Conservation (phyloP, 2,113 vertebrate species). For the Phyllostomus discolor region DNA sequence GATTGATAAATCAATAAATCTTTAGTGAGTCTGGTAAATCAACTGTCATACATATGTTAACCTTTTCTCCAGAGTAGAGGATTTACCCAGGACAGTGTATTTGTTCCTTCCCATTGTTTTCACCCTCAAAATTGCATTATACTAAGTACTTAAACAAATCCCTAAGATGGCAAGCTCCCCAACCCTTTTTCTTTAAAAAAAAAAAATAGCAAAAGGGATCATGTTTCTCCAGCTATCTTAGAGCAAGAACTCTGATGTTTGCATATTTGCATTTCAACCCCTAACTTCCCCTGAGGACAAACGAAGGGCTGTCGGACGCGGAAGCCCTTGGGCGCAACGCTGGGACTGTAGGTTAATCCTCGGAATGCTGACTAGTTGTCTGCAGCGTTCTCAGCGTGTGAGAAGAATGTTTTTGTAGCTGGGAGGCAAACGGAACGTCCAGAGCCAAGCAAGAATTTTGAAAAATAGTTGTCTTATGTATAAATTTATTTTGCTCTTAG, state of each 20-base stretch:
- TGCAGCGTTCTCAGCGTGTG: slow-evolving; percentile 83
- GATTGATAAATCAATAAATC: slow-evolving; percentile 99
- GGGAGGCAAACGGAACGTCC: slow-evolving; percentile 84
- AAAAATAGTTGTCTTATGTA: slow-evolving; percentile 86
- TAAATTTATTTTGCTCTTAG: slow-evolving; percentile 85
- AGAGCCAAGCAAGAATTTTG: slow-evolving; percentile 83
- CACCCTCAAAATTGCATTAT: slow-evolving; percentile 72
- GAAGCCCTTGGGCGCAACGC: slow-evolving; percentile 76
- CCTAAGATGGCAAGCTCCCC: slow-evolving; percentile 63
- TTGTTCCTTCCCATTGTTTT: slow-evolving; percentile 78
- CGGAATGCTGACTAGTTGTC: slow-evolving; percentile 85
- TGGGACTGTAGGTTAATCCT: slow-evolving; percentile 85
- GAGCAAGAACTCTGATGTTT: slow-evolving; percentile 81
- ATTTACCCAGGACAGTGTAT: slow-evolving; percentile 78
- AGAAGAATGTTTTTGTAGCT: slow-evolving; percentile 87
- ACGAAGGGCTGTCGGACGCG: slow-evolving; percentile 79
- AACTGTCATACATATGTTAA: slow-evolving; percentile 91
- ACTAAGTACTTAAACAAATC: slow-evolving; percentile 79
- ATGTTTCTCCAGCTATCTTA: slow-evolving; percentile 75
- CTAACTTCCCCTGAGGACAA: slow-evolving; percentile 86
- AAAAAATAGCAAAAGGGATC: slow-evolving; percentile 71
- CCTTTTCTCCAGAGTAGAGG: slow-evolving; percentile 82
- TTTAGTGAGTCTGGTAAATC: slow-evolving; percentile 95
- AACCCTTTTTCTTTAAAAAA: slow-evolving; percentile 1
- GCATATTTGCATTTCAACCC: slow-evolving; percentile 83